Percentiles rank a stretch among this genome's conserved stretches.
Conservation (phyloP, 2,113 vertebrate genomes). For the Alethe castanea region DNA sequence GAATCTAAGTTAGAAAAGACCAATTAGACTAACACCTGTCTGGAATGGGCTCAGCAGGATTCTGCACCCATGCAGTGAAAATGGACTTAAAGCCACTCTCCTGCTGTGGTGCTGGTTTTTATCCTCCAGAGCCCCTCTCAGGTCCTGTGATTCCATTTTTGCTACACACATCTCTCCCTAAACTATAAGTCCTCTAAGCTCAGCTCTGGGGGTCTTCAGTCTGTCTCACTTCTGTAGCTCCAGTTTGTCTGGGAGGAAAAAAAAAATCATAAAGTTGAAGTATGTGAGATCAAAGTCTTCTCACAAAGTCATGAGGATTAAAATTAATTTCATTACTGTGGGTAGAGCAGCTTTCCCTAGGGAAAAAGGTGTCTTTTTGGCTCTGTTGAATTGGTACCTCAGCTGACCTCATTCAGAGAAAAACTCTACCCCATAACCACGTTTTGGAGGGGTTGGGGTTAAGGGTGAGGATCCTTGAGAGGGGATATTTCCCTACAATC, state of each 20-base stretch:
- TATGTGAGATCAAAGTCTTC: background rate
- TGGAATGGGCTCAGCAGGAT: background rate
- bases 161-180: background rate
- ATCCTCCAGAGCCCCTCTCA: background rate
- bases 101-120: background rate
- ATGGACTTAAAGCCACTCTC: background rate
- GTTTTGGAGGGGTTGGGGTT: rapidly evolving
- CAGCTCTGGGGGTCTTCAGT: background rate
- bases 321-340: background rate
- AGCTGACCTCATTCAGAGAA: background rate
- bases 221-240: background rate
- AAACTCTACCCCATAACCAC: background rate
- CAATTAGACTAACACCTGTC: slow-evolving; percentile 39
- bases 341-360: background rate
- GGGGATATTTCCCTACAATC: background rate
- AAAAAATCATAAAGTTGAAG: background rate
- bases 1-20: background rate
- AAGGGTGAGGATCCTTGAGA: background rate
- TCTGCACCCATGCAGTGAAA: background rate
- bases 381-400: background rate
- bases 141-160: background rate
- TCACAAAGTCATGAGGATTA: background rate
- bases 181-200: background rate
- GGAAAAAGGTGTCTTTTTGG: background rate
- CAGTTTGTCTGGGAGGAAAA: background rate